Evolutionary conservation across 2,797 vertebrate genomes (phyloP).

Genomic region (Simalia tracyae): DNA sequence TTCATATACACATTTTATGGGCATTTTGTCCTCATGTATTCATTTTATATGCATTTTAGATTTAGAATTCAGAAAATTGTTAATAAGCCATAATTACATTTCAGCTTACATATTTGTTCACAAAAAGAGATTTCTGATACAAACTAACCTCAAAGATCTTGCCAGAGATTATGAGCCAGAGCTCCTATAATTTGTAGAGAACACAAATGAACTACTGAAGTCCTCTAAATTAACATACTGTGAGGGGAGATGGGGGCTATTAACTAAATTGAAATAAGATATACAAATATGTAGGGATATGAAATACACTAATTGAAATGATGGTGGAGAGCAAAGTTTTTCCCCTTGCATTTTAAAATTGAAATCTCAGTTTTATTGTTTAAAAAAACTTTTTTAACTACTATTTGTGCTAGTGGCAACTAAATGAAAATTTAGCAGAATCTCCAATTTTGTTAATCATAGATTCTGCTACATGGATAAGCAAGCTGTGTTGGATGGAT

Average conservation of each 20-base stretch:
- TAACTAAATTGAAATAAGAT: not conserved
- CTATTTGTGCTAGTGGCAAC: not conserved
- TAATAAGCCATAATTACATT: not conserved
- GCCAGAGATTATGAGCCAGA: not conserved
- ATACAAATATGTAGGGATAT: not conserved
- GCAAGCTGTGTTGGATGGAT: not conserved
- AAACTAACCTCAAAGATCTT: not conserved
- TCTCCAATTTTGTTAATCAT: not conserved
- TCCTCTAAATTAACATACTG: not conserved
- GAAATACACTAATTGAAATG: not conserved
- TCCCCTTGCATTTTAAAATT: not conserved
- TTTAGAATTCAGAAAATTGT: not conserved
- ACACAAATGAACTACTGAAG: not conserved
- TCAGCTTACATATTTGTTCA: not conserved
- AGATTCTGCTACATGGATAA: not conserved
- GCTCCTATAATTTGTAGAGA: not conserved
- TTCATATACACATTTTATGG: not conserved
- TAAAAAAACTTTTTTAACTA: not conserved
- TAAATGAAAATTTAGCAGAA: not conserved
- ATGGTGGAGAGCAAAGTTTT: not conserved
- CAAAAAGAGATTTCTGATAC: not conserved
- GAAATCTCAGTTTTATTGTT: not conserved
- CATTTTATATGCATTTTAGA: not conserved
- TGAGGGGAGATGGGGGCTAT: not conserved
- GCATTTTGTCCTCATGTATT: not conserved